Evolutionary conservation across 2,888 invertebrate species (phyloP).

Genomic region (Osedax fenrisi): DNA sequence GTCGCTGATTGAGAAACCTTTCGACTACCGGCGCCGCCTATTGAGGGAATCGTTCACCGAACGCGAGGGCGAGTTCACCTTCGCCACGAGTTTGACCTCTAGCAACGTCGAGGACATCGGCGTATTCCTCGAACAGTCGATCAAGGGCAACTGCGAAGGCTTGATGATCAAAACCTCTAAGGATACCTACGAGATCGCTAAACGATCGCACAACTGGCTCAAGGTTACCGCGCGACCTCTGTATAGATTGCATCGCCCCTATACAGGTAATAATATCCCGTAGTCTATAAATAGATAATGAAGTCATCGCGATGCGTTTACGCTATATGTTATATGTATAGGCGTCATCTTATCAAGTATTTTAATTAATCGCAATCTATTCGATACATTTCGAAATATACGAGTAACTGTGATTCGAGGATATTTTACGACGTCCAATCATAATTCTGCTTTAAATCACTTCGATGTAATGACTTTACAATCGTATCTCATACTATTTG

Average conservation of each 20-base stretch:
- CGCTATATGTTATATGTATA: too few species aligned
- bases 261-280: too few species aligned
- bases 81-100: constrained; percentile 73
- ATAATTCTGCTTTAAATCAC: too few species aligned
- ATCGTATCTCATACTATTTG: too few species aligned
- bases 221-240: constrained; percentile 41
- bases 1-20: constrained; percentile 67
- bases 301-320: too few species aligned
- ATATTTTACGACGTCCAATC: too few species aligned
- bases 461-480: too few species aligned
- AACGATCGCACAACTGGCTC: constrained; percentile 56
- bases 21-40: constrained; percentile 63
- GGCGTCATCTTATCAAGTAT: background rate
- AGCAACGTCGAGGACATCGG: constrained; percentile 77
- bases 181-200: constrained; percentile 91
- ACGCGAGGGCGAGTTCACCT: constrained; percentile 67
- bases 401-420: too few species aligned
- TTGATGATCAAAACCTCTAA: constrained; percentile 93
- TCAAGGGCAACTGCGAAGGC: constrained; percentile 92
- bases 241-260: too few species aligned
- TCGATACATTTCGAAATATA: too few species aligned
- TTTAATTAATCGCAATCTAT: too few species aligned
- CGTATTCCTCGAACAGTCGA: constrained; percentile 80
- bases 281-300: too few species aligned
- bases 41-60: constrained; percentile 55